phyloP scores from a whole-genome alignment of 2,888 invertebrate genomes.

The Melanostoma mellinum region DNA sequence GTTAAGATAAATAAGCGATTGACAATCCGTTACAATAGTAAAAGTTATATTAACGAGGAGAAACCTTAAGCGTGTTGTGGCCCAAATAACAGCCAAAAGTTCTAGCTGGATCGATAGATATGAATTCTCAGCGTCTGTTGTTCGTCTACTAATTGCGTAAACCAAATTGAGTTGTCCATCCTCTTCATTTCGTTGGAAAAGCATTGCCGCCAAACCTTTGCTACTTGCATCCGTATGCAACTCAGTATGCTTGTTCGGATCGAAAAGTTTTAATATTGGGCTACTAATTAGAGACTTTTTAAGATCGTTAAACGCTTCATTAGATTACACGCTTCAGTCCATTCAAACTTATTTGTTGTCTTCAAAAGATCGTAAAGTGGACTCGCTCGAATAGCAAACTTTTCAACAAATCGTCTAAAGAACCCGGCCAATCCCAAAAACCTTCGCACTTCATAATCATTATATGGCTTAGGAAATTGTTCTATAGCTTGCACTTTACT shows the following conservation, averaged over 20 bases:
- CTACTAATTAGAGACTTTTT: too few species aligned
- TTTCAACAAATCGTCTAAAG: slow-evolving; percentile 20
- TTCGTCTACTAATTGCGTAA: slow-evolving; percentile 18
- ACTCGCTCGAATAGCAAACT: slow-evolving; percentile 3
- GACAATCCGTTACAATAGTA: slow-evolving; percentile 20
- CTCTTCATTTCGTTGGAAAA: slow-evolving; percentile 1
- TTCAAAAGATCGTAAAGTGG: slow-evolving; percentile 9
- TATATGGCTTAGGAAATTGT: slow-evolving; percentile 1
- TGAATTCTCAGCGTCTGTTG: slow-evolving; percentile 11
- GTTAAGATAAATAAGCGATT: slow-evolving; percentile 17
- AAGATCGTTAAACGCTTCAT: neutral
- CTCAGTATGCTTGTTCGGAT: slow-evolving; percentile 11
- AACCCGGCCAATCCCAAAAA: slow-evolving; percentile 25
- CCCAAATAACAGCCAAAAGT: slow-evolving; percentile 32
- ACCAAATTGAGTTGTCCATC: slow-evolving; percentile 3
- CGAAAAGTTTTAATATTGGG: slow-evolving; percentile 11
- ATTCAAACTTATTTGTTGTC: slow-evolving; percentile 5
- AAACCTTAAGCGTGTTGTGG: slow-evolving; percentile 24
- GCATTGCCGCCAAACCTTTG: too few species aligned
- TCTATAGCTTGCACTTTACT: neutral
- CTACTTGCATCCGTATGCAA: neutral
- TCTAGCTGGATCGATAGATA: slow-evolving; percentile 29
- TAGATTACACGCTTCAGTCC: neutral
- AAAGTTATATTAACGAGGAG: slow-evolving; percentile 22
- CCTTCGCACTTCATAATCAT: slow-evolving; percentile 12